Evolutionary conservation across 2,797 vertebrate genomes (phyloP), one percentile per base, ranked within the genome.

Genomic region (Hypotaenidia philippensis): DNA sequence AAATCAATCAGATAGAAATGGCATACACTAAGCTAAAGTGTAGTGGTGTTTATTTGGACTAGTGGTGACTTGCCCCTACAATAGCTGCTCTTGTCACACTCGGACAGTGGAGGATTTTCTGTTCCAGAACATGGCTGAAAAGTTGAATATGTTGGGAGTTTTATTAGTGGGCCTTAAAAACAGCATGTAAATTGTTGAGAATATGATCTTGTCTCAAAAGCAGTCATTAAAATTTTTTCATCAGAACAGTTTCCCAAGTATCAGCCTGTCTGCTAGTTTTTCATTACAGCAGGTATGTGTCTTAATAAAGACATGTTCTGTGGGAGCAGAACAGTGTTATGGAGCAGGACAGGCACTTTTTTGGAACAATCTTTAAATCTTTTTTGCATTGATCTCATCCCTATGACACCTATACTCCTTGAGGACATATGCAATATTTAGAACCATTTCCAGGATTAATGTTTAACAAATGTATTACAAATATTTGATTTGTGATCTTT

Each of bases 401-500:
- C 65, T 90, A 22, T 1, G 22, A 52, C n/a, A 82, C 26, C n/a
- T 75, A 3, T 71, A 55, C 78, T 87, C 34, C 38, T 38, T 76
- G 45, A 64, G 59, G 45, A 26, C 20, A 57, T 13, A 32, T 18
- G 21, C 40, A 61, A 14, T 82, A 68, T 85, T 92, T 60, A 72
- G 44, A 91, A 55, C 13, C 25, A 25, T 59, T 87, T 86, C 34
- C 44, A 32, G 69, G 61, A 64, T 90, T 59, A 72, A 75, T 93
- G 69, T 83, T 95, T 72, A 88, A 79, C 38, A 77, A 83, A 90
- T 40, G 20, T 63, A 94, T 78, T 68, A 55, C 50, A 90, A 88
- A 88, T 95, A 88, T 63, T 93, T 90, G 70, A 72, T 40, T 36
- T 70, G 52, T 68, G 90, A 31, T 29, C 22, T 90, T 90, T 88